Evolutionary conservation across 2,888 invertebrate genomes (phyloP).

Genomic region (Xanthia togata): DNA sequence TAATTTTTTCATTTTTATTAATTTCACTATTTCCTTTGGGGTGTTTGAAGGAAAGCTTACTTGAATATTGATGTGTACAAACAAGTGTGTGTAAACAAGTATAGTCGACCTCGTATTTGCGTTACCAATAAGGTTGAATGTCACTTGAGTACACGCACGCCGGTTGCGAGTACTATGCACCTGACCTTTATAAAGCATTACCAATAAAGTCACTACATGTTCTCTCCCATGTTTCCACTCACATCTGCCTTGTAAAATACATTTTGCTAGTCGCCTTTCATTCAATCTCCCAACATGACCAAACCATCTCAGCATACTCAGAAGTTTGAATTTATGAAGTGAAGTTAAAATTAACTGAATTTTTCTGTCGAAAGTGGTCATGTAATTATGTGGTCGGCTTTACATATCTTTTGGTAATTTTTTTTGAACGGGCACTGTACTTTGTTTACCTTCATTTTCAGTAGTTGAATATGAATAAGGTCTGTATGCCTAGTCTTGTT

Average conservation of each 20-base stretch:
- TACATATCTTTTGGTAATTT: neutral
- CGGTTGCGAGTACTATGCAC: too few relatives aligned
- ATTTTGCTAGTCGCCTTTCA: neutral
- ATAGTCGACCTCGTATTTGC: neutral
- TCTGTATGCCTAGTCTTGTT: neutral
- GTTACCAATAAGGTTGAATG: neutral
- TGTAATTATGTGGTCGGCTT: neutral
- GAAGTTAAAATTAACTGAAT: neutral
- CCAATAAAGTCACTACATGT: neutral
- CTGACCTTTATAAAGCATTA: neutral
- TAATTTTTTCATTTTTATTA: too few relatives aligned
- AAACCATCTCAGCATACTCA: neutral
- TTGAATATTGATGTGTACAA: conserved; percentile 25
- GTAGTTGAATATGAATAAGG: conserved; percentile 6
- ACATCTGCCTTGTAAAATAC: neutral
- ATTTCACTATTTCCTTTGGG: conserved; percentile 19
- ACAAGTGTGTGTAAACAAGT: neutral
- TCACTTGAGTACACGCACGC: neutral
- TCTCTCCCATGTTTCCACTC: neutral
- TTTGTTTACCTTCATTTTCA: neutral
- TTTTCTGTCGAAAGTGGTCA: neutral
- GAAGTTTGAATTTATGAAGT: neutral
- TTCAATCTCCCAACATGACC: neutral
- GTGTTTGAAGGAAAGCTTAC: neutral
- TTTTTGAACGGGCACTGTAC: neutral